Base-by-base conservation (phyloP, 1,140 invertebrate genomes). In the Drosophila takahashii region DNA sequence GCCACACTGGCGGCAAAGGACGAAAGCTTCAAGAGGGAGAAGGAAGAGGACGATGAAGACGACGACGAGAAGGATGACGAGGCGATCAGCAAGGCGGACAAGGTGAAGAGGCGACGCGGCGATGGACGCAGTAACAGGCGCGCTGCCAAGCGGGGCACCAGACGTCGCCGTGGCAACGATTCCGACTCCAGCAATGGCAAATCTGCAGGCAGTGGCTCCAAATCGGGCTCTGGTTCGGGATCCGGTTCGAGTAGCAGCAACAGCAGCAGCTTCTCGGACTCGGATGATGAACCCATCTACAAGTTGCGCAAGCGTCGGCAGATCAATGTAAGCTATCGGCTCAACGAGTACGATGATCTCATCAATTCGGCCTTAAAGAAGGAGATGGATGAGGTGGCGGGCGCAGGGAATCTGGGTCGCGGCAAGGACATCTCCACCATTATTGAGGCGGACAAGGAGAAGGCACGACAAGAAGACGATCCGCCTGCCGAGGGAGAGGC, bases 311-410 rank as follows among this genome's bases (percentile, higher is more conserved):
- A 96, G 83, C 93, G 97, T 16, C 93, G 95, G 11, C 94, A 95
- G 81, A 93, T 95, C 48, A 95, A 96, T 18, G 95, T 97, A 45
- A 98, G 95, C 77, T 97, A 98, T 80, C 94, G 95, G 53, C 96
- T 98, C 74, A 97, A 97, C 87, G 97, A 98, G 90, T 99, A 97
- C 92, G 98, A 99, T 92, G 96, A 98, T 15, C 94, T 99, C 78
- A 99, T 99, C 47, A 97, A 97, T 87, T 97, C 96, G 48, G 98
- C 98, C 11, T 96, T 98, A 58, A 95, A 97, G 92, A 95, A 96
- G 60, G 96, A 96, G 83, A 94, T 96, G 69, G 95, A 96, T 37
- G 95, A 95, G 8, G 95, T 95, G 3, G 95, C 95, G 26, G 95
- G 95, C 16, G 95, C 96, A 3, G 96, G 96, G 0, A 96, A 96